Evolutionary conservation across 2,797 vertebrate genomes (phyloP), one percentile per base, ranked within the genome.

Genomic region (Poecilia wingei): DNA sequence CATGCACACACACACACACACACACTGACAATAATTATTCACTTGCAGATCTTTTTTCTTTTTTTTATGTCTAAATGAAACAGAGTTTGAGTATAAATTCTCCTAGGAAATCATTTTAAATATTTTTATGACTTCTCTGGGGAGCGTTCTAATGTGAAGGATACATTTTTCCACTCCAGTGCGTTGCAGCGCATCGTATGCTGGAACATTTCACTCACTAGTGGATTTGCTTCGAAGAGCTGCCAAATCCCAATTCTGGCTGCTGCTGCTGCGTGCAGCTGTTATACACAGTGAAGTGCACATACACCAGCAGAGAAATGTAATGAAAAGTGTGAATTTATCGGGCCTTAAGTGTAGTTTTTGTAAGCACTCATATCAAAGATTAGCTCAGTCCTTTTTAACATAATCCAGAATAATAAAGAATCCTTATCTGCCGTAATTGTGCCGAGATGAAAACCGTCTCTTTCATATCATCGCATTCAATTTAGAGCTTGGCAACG

Each of bases 191-290:
- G 9, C 70, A 75, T 76, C 76, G 64, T 47, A 13, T 22, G 33
- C 14, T 45, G 5, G 28, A 79, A 74, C 72, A 80, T 83, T 77
- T 47, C 61, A 64, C 51, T 33, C 61, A 57, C 47, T 12, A 9
- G 49, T 79, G 49, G 4, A n/a, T 70, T 79, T 80, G 71, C 43
- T 57, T 82, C 4, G 22, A 77, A 80, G 69, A 36, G n/a, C 72
- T 83, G 57, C 41, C 68, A 77, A 78, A 76, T 77, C 46, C 0
- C 6, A 68, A 74, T 77, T 74, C 31, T 74, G 41, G 8, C 25
- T 12, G 31, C 45, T 39, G 36, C 36, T 39, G 36, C 45, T 33
- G 33, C 81, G 61, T 47, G 28, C 41, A 68, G 61, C 36, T 39
- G 43, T 31, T 75, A 74, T 76, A 36, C 20, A 36, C 5, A 64